phyloP scores from a whole-genome alignment of 2,113 vertebrate genomes.

The Rhinichthys klamathensis region DNA sequence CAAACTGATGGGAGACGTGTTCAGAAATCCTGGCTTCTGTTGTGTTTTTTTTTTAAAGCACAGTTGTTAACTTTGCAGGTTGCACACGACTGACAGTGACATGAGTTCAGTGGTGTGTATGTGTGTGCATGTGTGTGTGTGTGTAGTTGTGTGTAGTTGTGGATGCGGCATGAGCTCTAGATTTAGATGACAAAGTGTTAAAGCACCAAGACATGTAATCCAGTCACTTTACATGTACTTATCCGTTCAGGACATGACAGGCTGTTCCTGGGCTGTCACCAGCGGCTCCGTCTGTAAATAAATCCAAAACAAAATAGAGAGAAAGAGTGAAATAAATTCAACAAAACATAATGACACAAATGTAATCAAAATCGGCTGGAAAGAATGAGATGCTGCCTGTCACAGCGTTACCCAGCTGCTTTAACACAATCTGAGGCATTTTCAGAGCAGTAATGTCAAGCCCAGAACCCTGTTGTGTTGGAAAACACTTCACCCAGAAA shows the following conservation, averaged over 20 bases:
- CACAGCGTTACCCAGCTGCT: not conserved
- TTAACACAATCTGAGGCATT: not conserved
- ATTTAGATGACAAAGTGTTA: slow-evolving; percentile 61
- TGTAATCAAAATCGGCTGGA: not conserved
- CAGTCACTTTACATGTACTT: slow-evolving; percentile 63
- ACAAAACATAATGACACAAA: not conserved
- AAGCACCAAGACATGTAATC: slow-evolving; percentile 58
- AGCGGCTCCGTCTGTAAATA: slow-evolving; percentile 3
- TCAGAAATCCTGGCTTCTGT: not conserved
- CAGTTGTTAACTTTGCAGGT: not conserved
- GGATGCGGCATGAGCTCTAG: slow-evolving; percentile 39
- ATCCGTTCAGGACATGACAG: slow-evolving; percentile 54
- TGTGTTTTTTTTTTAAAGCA: not conserved
- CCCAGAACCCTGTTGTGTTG: slow-evolving; percentile 1
- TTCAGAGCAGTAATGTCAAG: not conserved
- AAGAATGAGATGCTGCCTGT: not conserved
- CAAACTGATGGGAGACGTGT: not conserved
- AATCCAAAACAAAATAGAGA: not conserved
- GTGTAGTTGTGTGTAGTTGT: not conserved
- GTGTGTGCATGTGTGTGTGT: slow-evolving; percentile 47
- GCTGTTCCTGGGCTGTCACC: slow-evolving; percentile 48
- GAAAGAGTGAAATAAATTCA: not conserved
- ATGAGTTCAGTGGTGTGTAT: slow-evolving; percentile 27
- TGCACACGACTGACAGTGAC: not conserved
- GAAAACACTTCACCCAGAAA: not conserved